Conservation (phyloP, 2,888 invertebrate genomes). For the Colostygia pectinataria region DNA sequence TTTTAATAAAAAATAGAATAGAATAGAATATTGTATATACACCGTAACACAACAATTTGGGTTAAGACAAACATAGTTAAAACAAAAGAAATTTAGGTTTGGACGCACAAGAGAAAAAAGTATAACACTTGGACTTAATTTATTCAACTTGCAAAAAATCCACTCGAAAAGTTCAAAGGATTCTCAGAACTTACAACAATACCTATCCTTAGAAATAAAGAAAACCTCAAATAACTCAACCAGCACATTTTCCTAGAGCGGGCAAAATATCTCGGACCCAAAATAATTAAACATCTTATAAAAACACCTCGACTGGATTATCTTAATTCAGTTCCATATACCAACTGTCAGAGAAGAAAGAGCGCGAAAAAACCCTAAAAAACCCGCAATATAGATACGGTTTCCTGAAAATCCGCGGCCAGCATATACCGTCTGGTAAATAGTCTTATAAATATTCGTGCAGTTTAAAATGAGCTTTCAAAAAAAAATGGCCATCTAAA, state of each 20-base stretch:
- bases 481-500: too few species aligned
- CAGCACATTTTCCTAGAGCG: slow-evolving; percentile 33
- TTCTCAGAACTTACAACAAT: neutral
- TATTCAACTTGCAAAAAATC: too few species aligned
- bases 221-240: slow-evolving; percentile 25
- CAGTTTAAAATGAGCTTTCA: too few species aligned
- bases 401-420: neutral
- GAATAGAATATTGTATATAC: too few species aligned
- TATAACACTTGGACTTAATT: too few species aligned
- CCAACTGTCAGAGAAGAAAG: slow-evolving; percentile 75
- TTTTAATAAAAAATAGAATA: too few species aligned
- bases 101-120: too few species aligned
- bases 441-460: too few species aligned
- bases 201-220: slow-evolving; percentile 11
- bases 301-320: slow-evolving; percentile 67
- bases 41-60: too few species aligned
- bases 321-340: slow-evolving; percentile 81
- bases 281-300: slow-evolving; percentile 67
- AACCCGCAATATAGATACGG: slow-evolving; percentile 61
- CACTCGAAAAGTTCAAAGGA: neutral
- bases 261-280: slow-evolving; percentile 29
- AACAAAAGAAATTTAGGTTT: too few species aligned
- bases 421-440: neutral
- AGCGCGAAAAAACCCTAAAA: slow-evolving; percentile 34
- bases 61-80: too few species aligned